Base-by-base conservation (phyloP, 2,888 invertebrate genomes). In the Prenolepis imparis region DNA sequence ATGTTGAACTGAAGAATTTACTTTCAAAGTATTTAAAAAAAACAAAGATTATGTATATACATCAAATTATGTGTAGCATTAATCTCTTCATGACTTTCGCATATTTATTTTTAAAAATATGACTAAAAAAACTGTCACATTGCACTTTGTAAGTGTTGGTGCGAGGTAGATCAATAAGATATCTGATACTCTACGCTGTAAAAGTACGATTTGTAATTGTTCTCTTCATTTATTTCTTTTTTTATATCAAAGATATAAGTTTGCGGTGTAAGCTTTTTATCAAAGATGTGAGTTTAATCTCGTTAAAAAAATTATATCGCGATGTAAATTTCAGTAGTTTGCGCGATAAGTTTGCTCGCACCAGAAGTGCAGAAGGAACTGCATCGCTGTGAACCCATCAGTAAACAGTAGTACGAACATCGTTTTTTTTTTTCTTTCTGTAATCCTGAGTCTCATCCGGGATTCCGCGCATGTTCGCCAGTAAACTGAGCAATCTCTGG, bases 401-500 rank as follows among this genome's bases (percentile, higher is more conserved):
- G 28, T 48, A 48, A 48, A 44, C 5, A 32, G 18, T 75, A 9
- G n/a, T 24, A 52, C 39, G 36, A 66, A 55, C 24, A 18, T 66
- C 39, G 5, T 77, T 9, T 15, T 28, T 28, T n/a, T 52, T 77
- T 77, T 77, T 72, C 52, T 77, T 77, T 55, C 66, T 28, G 66
- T 39, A 15, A 12, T 36, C 8, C 21, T 55, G 78, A 75, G 41
- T 73, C 78, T 84, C 82, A 74, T 89, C 84, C 66, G 36, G 81
- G 82, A 89, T 89, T 89, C 89, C 74, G 74, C 78, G 83, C 87
- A 85, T 86, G 86, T 84, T 24, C 72, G 78, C 68, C 88, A 80
- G 80, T 84, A 87, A 89, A 89, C 84, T 81, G 87, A 84, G 87
- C 87, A 87, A 89, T 88, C 87, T 87, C 87, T 87, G 74, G 84